Evolutionary conservation across 2,797 vertebrate species (phyloP), one percentile per base, ranked within the genome.

Genomic region (Gephyroberyx darwinii): DNA sequence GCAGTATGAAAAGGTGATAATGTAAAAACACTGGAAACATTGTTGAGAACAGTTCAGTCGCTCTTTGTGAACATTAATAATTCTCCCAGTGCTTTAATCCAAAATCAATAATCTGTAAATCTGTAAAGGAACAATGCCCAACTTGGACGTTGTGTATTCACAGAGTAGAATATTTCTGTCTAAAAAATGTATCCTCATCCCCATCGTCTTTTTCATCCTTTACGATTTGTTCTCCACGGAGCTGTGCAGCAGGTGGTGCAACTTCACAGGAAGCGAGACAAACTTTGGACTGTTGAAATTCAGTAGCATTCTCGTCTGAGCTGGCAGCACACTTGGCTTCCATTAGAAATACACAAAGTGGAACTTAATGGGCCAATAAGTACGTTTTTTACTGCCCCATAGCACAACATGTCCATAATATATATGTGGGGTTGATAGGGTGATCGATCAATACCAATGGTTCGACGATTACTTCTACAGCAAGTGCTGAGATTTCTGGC

Each of bases 1-100:
- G 65, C 66, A 59, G 68, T 9, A 57, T 58, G 30, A 17, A 10
- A 47, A 51, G 33, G n/a, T 55, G 17, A 55, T 51, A 41, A 74
- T 17, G 33, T 39, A 7, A 35, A 47, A 72, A 41, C 52, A 62
- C 14, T 35, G 16, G 31, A 72, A 65, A 30, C 8, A 54, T 45
- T 64, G 55, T 62, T 66, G 13, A 67, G 33, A 35, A 35, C 8
- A 35, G 33, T 7, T 33, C 33, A 33, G 33, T 35, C 8, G 8
- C 8, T 35, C 5, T 35, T 35, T 35, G 33, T 35, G 33, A 35
- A 8, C 33, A 8, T 35, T n/a, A 48, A 16, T 1, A 14, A 47
- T 35, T 43, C 41, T 16, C 14, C 41, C 41, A 16, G 41, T 8
- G 33, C 33, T 35, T 7, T 35, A 35, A 35, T 7, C 33, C 33